Percentiles rank a stretch among this genome's conserved stretches.
phyloP scores from a whole-genome alignment of 2,888 invertebrate species.

The Caradrina clavipalpis region DNA sequence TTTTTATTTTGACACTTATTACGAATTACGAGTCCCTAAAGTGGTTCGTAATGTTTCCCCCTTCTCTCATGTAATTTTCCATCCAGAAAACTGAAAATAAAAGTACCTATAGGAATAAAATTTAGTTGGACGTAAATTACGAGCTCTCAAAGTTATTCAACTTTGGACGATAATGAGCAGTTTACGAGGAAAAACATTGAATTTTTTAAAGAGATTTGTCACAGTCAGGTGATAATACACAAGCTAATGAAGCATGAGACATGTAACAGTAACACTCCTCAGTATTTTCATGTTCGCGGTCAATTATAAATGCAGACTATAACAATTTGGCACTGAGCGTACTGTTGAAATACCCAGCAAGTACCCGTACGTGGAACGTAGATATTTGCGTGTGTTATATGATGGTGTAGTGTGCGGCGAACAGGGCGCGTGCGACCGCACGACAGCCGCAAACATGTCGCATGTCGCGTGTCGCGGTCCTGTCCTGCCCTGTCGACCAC shows the following conservation, averaged over 20 bases:
- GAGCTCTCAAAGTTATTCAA: conserved; percentile 32
- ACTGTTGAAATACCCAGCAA: conserved; percentile 34
- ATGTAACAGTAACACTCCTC: conserved; percentile 15
- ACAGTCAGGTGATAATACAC: neutral
- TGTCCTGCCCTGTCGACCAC: conserved; percentile 63
- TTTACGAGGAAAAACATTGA: conserved; percentile 22
- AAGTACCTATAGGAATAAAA: conserved; percentile 48
- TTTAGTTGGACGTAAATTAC: conserved; percentile 49
- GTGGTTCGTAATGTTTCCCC: conserved; percentile 53
- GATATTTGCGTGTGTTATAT: conserved; percentile 42
- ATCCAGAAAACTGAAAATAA: conserved; percentile 48
- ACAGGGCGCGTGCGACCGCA: conserved; percentile 65
- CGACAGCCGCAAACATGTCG: conserved; percentile 72
- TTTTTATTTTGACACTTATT: conserved; percentile 60
- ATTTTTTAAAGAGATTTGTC: conserved; percentile 5
- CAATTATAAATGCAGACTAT: conserved; percentile 53
- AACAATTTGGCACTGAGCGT: conserved; percentile 55
- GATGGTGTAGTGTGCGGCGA: conserved; percentile 39
- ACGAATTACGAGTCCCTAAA: conserved; percentile 55
- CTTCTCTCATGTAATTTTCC: conserved; percentile 43
- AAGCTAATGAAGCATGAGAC: conserved; percentile 2
- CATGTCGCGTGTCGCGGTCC: conserved; percentile 63
- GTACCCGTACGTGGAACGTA: conserved; percentile 28
- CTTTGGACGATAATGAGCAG: conserved; percentile 29
- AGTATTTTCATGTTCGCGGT: conserved; percentile 47